Evolutionary conservation across 2,888 invertebrate genomes (phyloP).

Genomic region (Meganola albula): DNA sequence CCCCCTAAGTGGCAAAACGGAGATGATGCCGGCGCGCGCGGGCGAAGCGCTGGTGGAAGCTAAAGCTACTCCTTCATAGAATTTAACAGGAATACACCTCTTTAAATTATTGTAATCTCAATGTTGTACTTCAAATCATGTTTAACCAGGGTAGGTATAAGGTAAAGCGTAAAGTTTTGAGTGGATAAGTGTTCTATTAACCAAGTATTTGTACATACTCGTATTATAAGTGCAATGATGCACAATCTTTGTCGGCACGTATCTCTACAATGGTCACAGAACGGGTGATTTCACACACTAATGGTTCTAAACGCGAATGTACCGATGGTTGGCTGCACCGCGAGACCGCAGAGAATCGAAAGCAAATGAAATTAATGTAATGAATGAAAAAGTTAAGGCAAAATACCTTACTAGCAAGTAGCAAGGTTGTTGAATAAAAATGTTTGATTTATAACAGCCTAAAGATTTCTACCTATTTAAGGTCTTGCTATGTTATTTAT

Average conservation of each 20-base stretch:
- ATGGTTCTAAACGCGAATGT: constrained; percentile 44
- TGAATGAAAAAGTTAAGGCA: background rate
- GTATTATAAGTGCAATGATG: constrained; percentile 24
- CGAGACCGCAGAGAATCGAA: constrained; percentile 60
- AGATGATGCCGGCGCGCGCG: no score
- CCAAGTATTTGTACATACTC: constrained; percentile 26
- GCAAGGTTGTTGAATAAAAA: no score
- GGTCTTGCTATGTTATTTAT: background rate
- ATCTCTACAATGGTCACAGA: constrained; percentile 31
- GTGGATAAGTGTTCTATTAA: constrained; percentile 46
- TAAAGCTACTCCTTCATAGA: no score
- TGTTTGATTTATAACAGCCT: no score
- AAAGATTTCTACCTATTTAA: no score
- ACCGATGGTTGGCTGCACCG: constrained; percentile 45
- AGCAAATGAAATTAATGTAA: constrained; percentile 12
- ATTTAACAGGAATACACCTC: no score
- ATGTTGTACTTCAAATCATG: constrained; percentile 16
- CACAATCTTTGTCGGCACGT: constrained; percentile 52
- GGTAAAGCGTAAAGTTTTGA: constrained; percentile 25
- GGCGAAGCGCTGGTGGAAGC: no score
- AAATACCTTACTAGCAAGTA: background rate
- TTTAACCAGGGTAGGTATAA: constrained; percentile 13
- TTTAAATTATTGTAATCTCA: no score
- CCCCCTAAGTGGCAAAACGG: no score
- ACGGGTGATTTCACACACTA: constrained; percentile 67